Conservation (phyloP, 2,888 invertebrate species). For the Myopa tessellatipennis region DNA sequence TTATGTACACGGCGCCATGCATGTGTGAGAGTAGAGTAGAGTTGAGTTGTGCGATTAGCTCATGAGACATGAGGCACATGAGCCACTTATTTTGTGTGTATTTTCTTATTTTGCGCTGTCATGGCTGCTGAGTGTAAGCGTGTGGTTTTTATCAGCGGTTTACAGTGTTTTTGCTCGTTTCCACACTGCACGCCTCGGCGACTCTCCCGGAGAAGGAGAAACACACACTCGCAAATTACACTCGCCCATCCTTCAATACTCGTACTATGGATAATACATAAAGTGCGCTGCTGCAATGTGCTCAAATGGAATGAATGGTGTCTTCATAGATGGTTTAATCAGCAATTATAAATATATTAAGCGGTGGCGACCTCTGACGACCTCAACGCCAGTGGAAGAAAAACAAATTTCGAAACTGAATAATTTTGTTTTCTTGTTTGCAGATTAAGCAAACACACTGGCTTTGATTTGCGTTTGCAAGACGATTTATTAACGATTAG, state of each 20-base stretch:
- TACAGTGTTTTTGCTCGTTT: not conserved
- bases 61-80: too few relatives aligned
- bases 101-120: not conserved
- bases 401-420: not conserved
- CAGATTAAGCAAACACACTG: not conserved
- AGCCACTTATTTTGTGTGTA: not conserved
- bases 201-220: not conserved
- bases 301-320: conserved; percentile 27
- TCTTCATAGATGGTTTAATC: conserved; percentile 32
- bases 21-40: too few relatives aligned
- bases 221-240: not conserved
- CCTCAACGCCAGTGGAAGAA: conserved; percentile 3
- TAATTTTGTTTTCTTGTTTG: not conserved
- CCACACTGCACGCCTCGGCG: not conserved
- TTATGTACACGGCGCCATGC: too few relatives aligned
- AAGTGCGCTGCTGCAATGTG: not conserved
- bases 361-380: conserved; percentile 39
- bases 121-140: not conserved
- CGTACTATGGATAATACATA: not conserved
- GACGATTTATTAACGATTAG: conserved; percentile 33
- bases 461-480: conserved; percentile 26
- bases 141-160: not conserved
- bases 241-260: not conserved
- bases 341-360: conserved; percentile 43
- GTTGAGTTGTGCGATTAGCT: too few relatives aligned